Percentiles rank a stretch among this genome's conserved stretches.
Conservation (phyloP, 2,888 invertebrate species). For the Acleris holmiana region DNA sequence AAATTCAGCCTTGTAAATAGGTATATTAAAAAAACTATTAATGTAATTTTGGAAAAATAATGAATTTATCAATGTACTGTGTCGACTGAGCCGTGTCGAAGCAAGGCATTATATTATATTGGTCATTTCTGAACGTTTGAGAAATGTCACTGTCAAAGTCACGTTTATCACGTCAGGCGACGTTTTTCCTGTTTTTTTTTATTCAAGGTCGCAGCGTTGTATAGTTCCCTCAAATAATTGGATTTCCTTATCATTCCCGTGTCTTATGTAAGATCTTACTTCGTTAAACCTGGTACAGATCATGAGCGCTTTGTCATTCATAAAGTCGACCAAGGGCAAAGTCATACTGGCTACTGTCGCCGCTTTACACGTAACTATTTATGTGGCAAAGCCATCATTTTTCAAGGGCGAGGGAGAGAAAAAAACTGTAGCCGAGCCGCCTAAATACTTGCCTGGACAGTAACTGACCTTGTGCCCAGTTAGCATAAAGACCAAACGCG, state of each 20-base stretch:
- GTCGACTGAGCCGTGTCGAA: too few species aligned
- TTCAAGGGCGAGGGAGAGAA: constrained; percentile 62
- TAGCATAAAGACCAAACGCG: constrained; percentile 45
- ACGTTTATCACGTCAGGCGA: constrained; percentile 8
- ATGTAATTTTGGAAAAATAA: too few species aligned
- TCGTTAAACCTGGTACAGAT: constrained; percentile 38
- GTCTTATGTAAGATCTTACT: constrained; percentile 21
- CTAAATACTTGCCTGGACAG: constrained; percentile 72
- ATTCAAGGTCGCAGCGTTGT: constrained; percentile 18
- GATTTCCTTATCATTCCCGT: constrained; percentile 22
- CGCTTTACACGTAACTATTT: constrained; percentile 69
- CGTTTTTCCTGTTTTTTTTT: constrained; percentile 13
- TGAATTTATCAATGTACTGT: too few species aligned
- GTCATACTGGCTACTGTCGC: constrained; percentile 71
- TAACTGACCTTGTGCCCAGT: constrained; percentile 55
- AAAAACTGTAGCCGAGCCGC: constrained; percentile 54
- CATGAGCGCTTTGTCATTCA: constrained; percentile 69
- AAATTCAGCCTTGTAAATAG: too few species aligned
- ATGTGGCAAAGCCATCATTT: constrained; percentile 73
- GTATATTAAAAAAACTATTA: too few species aligned
- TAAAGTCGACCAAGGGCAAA: constrained; percentile 73
- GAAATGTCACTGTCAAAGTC: constrained; percentile 29
- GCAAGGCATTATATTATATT: too few species aligned
- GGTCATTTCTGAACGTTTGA: constrained; percentile 17
- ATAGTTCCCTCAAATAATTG: constrained; percentile 1